Base-by-base conservation (phyloP, 1,140 invertebrate species). In the Solenopsis invicta region DNA sequence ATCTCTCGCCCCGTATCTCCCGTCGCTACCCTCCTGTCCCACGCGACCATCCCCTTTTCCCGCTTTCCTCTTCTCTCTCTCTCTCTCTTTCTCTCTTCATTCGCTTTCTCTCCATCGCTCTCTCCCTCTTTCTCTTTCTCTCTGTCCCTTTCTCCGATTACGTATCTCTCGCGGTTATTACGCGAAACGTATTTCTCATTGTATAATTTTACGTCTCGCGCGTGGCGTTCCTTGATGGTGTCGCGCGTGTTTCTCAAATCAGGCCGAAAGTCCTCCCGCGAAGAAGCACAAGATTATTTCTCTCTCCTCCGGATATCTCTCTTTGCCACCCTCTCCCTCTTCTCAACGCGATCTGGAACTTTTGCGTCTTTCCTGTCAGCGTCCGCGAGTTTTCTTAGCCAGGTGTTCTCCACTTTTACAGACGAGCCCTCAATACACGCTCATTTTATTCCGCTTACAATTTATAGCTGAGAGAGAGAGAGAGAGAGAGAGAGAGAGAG, bases 1-100 rank as follows among this genome's bases (percentile, higher is more conserved):
- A 95, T 95, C 94, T 95, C 94, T 95, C 93, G 88, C 89, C 90
- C 91, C 91, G 92, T 94, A 94, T 94, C 93, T 94, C n/a, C 41
- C 94, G 92, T 91, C 90, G 92, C 94, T 93, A 93, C 92, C 91
- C 91, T 86, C 89, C 29, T 93, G 90, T 93, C 88, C 92, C 93
- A 92, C 92, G 88, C 91, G 90, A 92, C 85, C 91, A 90, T 91
- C 56, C 93, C 80, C 86, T 4, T 41, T 2, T 41, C 8, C 41
- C 75, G 13, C 18, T 0, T 81, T 87, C 80, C 88, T 91, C 75
- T 81, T 85, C 88, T 41, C 59, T 52, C 90, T 52, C 71, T 8
- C 59, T 80, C 82, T 61, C 80, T n/a, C 64, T 59, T 66, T 62
- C 80, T 86, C 87, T 62, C 67, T 76, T 64, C 16, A 72, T 84